Percentiles rank a stretch among this genome's conserved stretches.
Conservation (phyloP, 2,888 invertebrate species). For the Griposia aprilina region DNA sequence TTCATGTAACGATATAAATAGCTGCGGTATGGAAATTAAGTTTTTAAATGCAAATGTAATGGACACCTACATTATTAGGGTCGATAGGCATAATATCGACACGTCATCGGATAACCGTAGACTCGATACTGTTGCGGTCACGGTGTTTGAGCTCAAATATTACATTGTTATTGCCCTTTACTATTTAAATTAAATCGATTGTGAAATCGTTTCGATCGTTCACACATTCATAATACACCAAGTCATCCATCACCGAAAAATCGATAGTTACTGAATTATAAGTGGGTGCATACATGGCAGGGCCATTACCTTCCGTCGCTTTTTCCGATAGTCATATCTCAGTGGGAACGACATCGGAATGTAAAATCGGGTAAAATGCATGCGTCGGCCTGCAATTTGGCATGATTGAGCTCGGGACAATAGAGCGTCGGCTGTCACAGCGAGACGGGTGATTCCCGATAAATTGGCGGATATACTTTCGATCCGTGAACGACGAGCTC, state of each 20-base stretch:
- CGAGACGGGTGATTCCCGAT: slow-evolving; percentile 67
- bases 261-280: slow-evolving; percentile 58
- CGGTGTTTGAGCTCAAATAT: slow-evolving; percentile 57
- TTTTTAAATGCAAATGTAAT: slow-evolving; percentile 64
- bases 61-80: slow-evolving; percentile 65
- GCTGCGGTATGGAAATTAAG: slow-evolving; percentile 50
- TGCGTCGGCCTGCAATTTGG: slow-evolving; percentile 79
- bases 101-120: slow-evolving; percentile 60
- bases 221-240: slow-evolving; percentile 56
- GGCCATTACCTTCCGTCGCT: slow-evolving; percentile 65
- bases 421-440: slow-evolving; percentile 67
- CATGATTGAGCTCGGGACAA: slow-evolving; percentile 82
- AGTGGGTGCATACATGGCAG: slow-evolving; percentile 53
- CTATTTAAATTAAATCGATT: slow-evolving; percentile 68
- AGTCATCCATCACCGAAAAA: slow-evolving; percentile 63
- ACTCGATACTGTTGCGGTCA: slow-evolving; percentile 61
- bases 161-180: slow-evolving; percentile 63
- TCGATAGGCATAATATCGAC: slow-evolving; percentile 52
- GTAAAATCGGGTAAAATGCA: slow-evolving; percentile 84
- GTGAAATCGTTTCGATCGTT: slow-evolving; percentile 59
- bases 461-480: slow-evolving; percentile 74
- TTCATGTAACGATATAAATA: slow-evolving; percentile 47
- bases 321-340: slow-evolving; percentile 73
- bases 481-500: slow-evolving; percentile 68
- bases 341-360: slow-evolving; percentile 71